Percentiles rank a stretch among this genome's conserved stretches.
Evolutionary conservation across 2,113 vertebrate species (phyloP).

Genomic region (Tetraodon nigroviridis): DNA sequence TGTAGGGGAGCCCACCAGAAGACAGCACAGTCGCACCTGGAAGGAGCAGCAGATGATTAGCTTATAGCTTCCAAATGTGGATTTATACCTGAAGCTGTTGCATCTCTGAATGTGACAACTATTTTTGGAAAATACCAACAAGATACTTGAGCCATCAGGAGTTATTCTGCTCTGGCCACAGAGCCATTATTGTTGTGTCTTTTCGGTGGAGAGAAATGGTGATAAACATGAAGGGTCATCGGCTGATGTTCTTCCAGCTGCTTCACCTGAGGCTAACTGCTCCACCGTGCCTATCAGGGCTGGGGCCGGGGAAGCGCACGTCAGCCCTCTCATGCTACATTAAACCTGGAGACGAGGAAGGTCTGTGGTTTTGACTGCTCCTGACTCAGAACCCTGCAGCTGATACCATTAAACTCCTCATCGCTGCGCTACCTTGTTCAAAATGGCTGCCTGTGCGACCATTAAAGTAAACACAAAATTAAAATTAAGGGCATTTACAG

Average conservation of each 20-base stretch:
- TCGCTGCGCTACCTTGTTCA: slow-evolving; percentile 43
- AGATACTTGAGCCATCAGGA: slow-evolving; percentile 3
- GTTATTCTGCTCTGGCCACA: slow-evolving; percentile 2
- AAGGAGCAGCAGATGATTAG: slow-evolving; percentile 1
- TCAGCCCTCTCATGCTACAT: slow-evolving; percentile 62
- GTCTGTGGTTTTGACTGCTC: slow-evolving; percentile 51
- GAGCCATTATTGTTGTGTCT: slow-evolving; percentile 25
- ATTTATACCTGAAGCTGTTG: slow-evolving; percentile 20
- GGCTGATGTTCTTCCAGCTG: slow-evolving; percentile 67
- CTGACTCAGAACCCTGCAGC: slow-evolving; percentile 42
- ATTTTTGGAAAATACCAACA: background rate
- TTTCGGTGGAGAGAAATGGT: slow-evolving; percentile 41
- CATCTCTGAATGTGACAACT: background rate
- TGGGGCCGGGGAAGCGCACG: slow-evolving; percentile 38
- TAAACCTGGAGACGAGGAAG: slow-evolving; percentile 56
- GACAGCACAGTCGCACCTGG: background rate
- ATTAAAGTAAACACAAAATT: background rate
- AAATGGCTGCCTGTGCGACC: slow-evolving; percentile 51
- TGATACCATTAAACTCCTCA: slow-evolving; percentile 58
- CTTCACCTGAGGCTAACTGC: slow-evolving; percentile 51
- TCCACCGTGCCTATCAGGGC: slow-evolving; percentile 45
- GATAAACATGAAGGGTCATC: slow-evolving; percentile 47
- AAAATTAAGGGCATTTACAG: no score
- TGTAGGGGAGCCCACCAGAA: slow-evolving; percentile 19
- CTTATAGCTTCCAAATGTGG: slow-evolving; percentile 11